Evolutionary conservation across 2,113 vertebrate species (phyloP).

Genomic region (Cottus gobio): DNA sequence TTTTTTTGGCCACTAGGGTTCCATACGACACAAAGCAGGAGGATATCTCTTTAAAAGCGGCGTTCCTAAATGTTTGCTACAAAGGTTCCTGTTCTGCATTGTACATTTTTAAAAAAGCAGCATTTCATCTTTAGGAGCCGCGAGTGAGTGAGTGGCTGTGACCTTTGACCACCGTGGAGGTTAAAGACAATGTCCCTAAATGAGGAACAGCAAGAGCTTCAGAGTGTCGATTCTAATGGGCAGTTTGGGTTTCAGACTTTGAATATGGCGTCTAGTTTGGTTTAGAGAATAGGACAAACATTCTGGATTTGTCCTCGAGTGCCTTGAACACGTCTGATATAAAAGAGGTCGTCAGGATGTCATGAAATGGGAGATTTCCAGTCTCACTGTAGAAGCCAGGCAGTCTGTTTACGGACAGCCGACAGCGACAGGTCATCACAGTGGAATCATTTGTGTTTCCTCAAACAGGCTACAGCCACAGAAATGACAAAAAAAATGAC

Average conservation of each 20-base stretch:
- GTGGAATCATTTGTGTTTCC: neutral
- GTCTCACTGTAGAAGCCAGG: neutral
- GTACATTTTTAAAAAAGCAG: constrained; percentile 5
- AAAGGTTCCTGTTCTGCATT: constrained; percentile 8
- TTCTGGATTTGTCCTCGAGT: neutral
- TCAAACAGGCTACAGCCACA: neutral
- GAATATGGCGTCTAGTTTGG: neutral
- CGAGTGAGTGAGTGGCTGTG: neutral
- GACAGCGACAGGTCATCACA: neutral
- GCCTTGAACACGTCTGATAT: neutral
- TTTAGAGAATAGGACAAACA: neutral
- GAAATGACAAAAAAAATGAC: neutral
- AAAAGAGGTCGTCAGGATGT: neutral
- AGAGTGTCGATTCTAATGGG: neutral
- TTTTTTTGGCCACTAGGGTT: neutral
- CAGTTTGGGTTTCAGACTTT: neutral
- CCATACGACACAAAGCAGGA: neutral
- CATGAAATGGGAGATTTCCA: neutral
- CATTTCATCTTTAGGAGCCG: neutral
- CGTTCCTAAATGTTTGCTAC: neutral
- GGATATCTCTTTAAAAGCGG: neutral
- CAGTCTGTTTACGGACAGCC: neutral
- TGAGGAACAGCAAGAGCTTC: neutral
- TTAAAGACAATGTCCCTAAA: neutral
- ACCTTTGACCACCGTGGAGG: neutral